Evolutionary conservation across 1,140 invertebrate genomes (phyloP).

Genomic region (Drosophila fuyamai): DNA sequence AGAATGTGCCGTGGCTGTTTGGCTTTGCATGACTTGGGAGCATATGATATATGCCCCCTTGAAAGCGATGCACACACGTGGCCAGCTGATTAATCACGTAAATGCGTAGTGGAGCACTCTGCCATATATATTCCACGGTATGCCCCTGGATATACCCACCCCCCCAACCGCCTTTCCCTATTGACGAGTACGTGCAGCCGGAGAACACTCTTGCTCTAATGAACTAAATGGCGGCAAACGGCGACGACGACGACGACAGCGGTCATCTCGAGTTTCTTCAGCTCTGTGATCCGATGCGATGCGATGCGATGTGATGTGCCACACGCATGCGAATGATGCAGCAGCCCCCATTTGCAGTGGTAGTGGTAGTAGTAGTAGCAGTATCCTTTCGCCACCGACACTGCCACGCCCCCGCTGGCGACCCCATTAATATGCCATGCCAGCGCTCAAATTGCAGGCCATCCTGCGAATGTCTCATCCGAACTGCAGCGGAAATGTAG

Average conservation of each 20-base stretch:
- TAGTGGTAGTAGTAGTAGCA: too few relatives aligned
- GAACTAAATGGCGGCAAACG: slow-evolving; percentile 74
- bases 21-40: slow-evolving; percentile 73
- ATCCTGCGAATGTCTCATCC: slow-evolving; percentile 59
- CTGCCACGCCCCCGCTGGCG: slow-evolving; percentile 24
- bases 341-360: background rate
- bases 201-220: slow-evolving; percentile 77
- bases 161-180: background rate
- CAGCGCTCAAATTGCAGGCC: slow-evolving; percentile 78
- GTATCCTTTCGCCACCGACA: slow-evolving; percentile 1
- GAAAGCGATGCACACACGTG: slow-evolving; percentile 64
- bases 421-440: slow-evolving; percentile 74
- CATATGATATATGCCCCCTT: slow-evolving; percentile 51
- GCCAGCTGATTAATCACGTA: slow-evolving; percentile 81
- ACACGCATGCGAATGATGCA: slow-evolving; percentile 61
- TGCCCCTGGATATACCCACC: background rate
- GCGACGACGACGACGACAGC: slow-evolving; percentile 32
- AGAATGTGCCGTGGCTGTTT: slow-evolving; percentile 50
- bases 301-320: slow-evolving; percentile 41
- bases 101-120: slow-evolving; percentile 70
- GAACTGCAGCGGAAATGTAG: slow-evolving; percentile 74
- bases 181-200: slow-evolving; percentile 61
- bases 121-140: slow-evolving; percentile 2
- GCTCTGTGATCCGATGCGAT: slow-evolving; percentile 9
- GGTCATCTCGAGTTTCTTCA: slow-evolving; percentile 39